Percentiles rank a stretch among this genome's conserved stretches.
Evolutionary conservation across 1,140 invertebrate species (phyloP).

Genomic region (Drosophila ironensis): DNA sequence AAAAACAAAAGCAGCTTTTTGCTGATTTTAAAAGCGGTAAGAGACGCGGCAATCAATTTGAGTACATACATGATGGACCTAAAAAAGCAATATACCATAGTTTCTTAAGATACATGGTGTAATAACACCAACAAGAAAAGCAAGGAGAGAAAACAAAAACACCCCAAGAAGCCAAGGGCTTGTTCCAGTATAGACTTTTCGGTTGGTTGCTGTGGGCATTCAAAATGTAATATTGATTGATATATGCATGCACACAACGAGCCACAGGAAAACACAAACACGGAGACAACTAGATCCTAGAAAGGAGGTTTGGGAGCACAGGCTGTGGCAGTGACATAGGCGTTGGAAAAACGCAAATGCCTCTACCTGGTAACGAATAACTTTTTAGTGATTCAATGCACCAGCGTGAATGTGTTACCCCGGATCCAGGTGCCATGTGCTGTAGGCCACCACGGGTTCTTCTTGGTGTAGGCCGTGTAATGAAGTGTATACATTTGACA

Average conservation of each 20-base stretch:
- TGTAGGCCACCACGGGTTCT: neutral
- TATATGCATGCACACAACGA: conserved; percentile 57
- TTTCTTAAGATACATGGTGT: too few relatives aligned
- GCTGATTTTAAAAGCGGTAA: too few relatives aligned
- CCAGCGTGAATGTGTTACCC: conserved; percentile 7
- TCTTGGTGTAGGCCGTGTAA: conserved; percentile 46
- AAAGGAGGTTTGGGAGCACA: neutral
- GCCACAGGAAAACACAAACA: conserved; percentile 23
- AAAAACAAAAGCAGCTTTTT: too few relatives aligned
- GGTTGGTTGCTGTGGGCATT: conserved; percentile 40
- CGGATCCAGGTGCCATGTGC: neutral
- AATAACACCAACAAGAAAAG: conserved; percentile 40
- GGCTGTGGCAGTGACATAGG: neutral
- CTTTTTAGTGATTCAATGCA: conserved; percentile 47
- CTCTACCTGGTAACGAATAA: conserved; percentile 53
- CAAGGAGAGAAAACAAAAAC: conserved; percentile 35
- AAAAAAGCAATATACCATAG: too few relatives aligned
- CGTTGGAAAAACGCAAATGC: conserved; percentile 26
- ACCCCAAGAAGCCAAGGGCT: conserved; percentile 34
- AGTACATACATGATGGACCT: too few relatives aligned
- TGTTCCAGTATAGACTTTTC: conserved; percentile 40
- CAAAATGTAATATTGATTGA: conserved; percentile 78
- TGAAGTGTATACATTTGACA: conserved; percentile 70
- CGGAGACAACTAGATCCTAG: conserved; percentile 16
- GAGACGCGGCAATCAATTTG: too few relatives aligned